phyloP scores from a whole-genome alignment of 2,113 vertebrate genomes.

The Craseonycteris thonglongyai region DNA sequence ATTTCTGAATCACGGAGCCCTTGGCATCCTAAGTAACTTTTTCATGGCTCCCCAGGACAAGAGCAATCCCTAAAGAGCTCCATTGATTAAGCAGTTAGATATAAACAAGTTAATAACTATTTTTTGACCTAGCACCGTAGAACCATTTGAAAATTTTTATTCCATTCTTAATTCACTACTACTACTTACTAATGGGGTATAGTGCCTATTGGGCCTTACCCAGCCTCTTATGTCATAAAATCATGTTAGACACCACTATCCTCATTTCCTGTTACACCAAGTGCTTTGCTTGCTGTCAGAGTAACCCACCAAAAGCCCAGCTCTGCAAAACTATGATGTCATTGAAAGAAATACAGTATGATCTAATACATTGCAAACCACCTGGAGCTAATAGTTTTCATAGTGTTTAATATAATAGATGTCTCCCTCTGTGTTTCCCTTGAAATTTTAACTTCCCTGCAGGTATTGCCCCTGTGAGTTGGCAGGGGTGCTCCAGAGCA shows the following conservation, averaged over 20 bases:
- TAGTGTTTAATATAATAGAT: not conserved
- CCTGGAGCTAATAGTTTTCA: not conserved
- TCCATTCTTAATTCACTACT: not conserved
- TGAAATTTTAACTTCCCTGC: not conserved
- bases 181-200: not conserved
- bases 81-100: not conserved
- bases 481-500: not conserved
- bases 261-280: not conserved
- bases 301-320: not conserved
- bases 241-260: too few relatives aligned
- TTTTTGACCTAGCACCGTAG: not conserved
- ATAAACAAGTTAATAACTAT: not conserved
- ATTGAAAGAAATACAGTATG: not conserved
- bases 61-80: not conserved
- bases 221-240: not conserved
- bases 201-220: not conserved
- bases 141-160: not conserved
- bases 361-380: not conserved
- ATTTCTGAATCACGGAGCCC: not conserved
- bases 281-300: not conserved
- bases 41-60: not conserved
- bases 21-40: not conserved
- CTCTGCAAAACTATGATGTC: not conserved
- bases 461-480: not conserved
- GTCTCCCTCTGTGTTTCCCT: not conserved